Base-by-base conservation (phyloP, 2,113 vertebrate species). In the Ahaetulla prasina region DNA sequence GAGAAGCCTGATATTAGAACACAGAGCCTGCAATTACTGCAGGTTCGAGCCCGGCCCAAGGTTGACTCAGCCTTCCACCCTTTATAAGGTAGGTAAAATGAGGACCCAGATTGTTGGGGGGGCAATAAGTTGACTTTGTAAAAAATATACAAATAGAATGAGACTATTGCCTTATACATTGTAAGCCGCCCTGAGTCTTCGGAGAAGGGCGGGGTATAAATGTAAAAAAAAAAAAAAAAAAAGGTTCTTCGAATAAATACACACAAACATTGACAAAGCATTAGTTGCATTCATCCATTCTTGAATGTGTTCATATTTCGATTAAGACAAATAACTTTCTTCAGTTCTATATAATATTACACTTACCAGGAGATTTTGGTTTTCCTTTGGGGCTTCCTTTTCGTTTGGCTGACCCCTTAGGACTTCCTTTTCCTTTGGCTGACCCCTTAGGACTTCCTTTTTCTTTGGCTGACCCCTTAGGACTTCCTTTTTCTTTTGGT, bases 381-480 rank as follows among this genome's bases (percentile, higher is more conserved):
- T 97, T 98, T 27, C 43, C 88, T 93, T 96, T 97, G 6, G 68
- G 63, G 16, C 63, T 74, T 35, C 63, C 14, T 93, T 96, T 96
- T 30, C 9, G 88, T 93, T 96, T 96, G 2, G 85, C 54, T 3
- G n/a, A 88, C 45, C 94, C 74, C 54, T 95, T 95, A 68, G 94
- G 68, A 60, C 95, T 95, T 35, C 85, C 85, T 87, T 89, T 55
- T 30, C 9, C 63, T 68, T 68, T 68, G 12, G 87, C 39, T 3
- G n/a, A 88, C 43, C 94, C 63, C 57, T 95, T 80, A 80, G 74
- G 35, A 22, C 35, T 80, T 80, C 68, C 16, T 68, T 68, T 68
- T 68, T 0, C 30, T 68, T 68, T 68, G 0, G 86, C 39, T 4
- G 30, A 90, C 45, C 94, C 54, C 49, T 95, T 95, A n/a, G 87